phyloP scores from a whole-genome alignment of 1,140 invertebrate genomes.

The Trichonephila clavipes region DNA sequence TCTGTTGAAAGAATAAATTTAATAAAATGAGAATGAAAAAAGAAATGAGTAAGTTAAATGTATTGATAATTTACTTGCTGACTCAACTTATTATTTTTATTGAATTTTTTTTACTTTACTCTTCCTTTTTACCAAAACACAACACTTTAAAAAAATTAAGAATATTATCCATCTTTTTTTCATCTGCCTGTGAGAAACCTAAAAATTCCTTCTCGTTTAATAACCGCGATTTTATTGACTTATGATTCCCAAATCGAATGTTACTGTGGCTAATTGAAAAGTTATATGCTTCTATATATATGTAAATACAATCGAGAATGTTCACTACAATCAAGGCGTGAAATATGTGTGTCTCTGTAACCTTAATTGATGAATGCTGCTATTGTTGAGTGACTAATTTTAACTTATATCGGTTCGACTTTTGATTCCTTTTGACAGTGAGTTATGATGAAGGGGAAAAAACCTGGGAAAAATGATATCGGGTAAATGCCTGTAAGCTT shows the following conservation, averaged over 20 bases:
- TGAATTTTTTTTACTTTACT: no score
- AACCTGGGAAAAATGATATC: not conserved
- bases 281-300: slow-evolving; percentile 12
- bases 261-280: not conserved
- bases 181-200: not conserved
- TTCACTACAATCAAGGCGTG: not conserved
- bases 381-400: slow-evolving; percentile 11
- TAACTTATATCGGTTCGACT: not conserved
- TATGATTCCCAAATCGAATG: not conserved
- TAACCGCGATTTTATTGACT: not conserved
- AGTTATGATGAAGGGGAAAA: not conserved
- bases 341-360: not conserved
- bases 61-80: no score
- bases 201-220: not conserved
- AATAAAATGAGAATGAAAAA: no score
- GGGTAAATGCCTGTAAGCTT: slow-evolving; percentile 31
- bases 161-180: no score
- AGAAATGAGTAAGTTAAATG: no score
- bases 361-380: not conserved
- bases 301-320: not conserved
- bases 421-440: not conserved
- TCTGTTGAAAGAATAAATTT: no score
- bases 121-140: no score
- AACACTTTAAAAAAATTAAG: no score
- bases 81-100: no score